A percentile compares a stretch with the other conserved stretches of the same genome.
Evolutionary conservation across 2,888 invertebrate genomes (phyloP).

Genomic region (Thera britannica): DNA sequence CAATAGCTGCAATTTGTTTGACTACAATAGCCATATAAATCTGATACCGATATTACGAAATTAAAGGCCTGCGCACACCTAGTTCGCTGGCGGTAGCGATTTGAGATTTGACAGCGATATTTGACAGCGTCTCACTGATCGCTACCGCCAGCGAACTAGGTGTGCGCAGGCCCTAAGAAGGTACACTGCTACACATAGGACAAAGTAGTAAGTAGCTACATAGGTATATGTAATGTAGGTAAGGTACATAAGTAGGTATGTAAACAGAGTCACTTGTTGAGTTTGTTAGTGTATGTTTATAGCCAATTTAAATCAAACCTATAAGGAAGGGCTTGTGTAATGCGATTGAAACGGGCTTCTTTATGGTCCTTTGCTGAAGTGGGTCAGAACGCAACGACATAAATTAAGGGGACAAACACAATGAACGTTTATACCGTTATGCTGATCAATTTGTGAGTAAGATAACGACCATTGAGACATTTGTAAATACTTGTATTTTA

Average conservation of each 20-base stretch:
- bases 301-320: conserved; percentile 39
- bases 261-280: conserved; percentile 25
- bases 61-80: background rate
- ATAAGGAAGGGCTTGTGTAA: conserved; percentile 44
- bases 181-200: background rate
- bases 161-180: no score
- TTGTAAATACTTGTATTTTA: conserved; percentile 19
- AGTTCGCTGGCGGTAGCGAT: no score
- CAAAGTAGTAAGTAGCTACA: background rate
- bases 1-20: background rate
- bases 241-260: conserved; percentile 5
- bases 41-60: background rate
- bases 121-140: no score
- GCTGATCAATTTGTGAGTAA: conserved; percentile 44
- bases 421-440: conserved; percentile 27
- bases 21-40: background rate
- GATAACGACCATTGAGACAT: conserved; percentile 33
- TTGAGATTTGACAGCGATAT: no score
- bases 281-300: conserved; percentile 29
- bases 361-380: conserved; percentile 68
- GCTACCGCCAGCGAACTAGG: no score
- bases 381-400: conserved; percentile 73
- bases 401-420: conserved; percentile 63
- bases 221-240: conserved; percentile 19
- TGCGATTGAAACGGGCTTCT: conserved; percentile 59